Base-by-base conservation (phyloP, 2,888 invertebrate genomes). In the Thera britannica region DNA sequence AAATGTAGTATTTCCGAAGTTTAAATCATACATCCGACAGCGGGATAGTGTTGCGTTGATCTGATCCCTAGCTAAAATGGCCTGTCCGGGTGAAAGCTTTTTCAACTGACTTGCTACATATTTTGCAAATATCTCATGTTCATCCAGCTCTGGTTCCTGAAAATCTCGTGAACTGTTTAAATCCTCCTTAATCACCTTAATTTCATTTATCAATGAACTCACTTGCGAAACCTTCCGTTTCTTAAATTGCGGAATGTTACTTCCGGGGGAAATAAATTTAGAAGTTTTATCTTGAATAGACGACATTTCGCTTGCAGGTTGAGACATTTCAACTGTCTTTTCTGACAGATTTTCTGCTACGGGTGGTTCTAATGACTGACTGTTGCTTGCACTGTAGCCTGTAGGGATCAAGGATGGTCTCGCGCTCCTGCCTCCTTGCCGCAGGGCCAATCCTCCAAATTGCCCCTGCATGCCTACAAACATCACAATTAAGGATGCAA, bases 361-460 rank as follows among this genome's bases (percentile, higher is more conserved):
- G 64, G 68, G 68, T 68, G 63, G 63, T 64, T 68, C 68, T 68
- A 68, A 68, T 68, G 68, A 68, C 68, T 68, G 68, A 68, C 68
- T 68, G 68, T 68, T 68, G 68, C 68, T 68, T 68, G 68, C 68
- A 68, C 68, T 68, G 68, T 68, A n/a, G n/a, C n/a, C n/a, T n/a
- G n/a, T n/a, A 23, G 23, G 23, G 23, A 23, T 23, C 23, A 23
- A 23, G 23, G 23, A 23, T 23, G 23, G 23, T 23, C 23, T 23
- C 3, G 38, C 38, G 38, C 38, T 4, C 23, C 23, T 23, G 23
- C 23, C 38, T 0, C 3, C 38, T 2, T 3, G 38, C 38, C 38
- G 38, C 38, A 38, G 38, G 38, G 38, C 38, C 38, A 38, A 38
- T 38, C 38, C 38, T 38, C 38, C 38, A 5, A 38, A 38, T 38